These are phyloP conservation scores for Watsonalla binaria DNA, from an alignment of 2,888 invertebrate genomes.

Conservation along the genomic window DNA sequence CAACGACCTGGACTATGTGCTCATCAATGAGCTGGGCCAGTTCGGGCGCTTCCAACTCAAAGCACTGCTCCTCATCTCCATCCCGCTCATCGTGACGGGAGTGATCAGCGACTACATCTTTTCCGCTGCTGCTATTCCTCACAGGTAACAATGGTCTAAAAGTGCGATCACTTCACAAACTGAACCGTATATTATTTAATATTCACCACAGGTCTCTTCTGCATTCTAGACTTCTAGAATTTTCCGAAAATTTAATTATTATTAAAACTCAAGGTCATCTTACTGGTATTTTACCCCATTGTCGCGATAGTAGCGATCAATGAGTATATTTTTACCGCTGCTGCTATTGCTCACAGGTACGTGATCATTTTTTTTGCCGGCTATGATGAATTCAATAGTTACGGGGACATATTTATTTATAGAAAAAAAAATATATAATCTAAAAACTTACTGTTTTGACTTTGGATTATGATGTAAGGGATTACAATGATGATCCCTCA, in stretches of 20 bases:
- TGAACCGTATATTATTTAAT: too few relatives aligned
- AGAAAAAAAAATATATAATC: too few relatives aligned
- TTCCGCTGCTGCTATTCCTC: constrained; percentile 81
- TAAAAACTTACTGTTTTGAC: too few relatives aligned
- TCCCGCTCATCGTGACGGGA: constrained; percentile 82
- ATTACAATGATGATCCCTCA: too few relatives aligned
- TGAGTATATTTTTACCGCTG: constrained; percentile 83
- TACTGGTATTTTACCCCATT: constrained; percentile 80
- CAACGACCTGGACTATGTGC: constrained; percentile 68
- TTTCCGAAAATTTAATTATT: too few relatives aligned
- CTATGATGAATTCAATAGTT: too few relatives aligned
- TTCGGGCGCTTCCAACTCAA: constrained; percentile 82
- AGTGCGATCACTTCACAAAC: too few relatives aligned
- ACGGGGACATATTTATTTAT: too few relatives aligned
- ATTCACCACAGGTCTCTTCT: too few relatives aligned
- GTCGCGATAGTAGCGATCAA: constrained; percentile 76
- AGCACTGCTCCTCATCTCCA: constrained; percentile 78
- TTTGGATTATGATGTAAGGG: too few relatives aligned
- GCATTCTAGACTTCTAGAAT: too few relatives aligned
- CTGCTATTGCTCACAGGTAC: constrained; percentile 82
- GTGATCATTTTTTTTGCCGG: too few relatives aligned
- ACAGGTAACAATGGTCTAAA: constrained; percentile 72
- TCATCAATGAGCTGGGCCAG: constrained; percentile 77
- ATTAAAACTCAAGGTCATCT: constrained; percentile 77
- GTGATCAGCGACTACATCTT: constrained; percentile 77